Evolutionary conservation across 2,113 vertebrate species (phyloP).

Genomic region (Ochotona curzoniae): DNA sequence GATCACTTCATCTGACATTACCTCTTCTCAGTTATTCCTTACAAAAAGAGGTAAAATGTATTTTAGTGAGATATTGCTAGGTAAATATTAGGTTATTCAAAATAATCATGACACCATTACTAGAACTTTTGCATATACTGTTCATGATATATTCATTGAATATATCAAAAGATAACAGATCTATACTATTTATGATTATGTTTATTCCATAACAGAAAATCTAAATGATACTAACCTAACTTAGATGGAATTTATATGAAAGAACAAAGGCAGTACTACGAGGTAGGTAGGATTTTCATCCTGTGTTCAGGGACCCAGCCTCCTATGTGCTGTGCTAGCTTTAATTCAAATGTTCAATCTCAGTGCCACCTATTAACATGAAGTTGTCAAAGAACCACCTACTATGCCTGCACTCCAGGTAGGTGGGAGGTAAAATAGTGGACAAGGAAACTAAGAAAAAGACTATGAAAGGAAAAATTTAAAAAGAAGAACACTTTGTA

Average conservation of each 20-base stretch:
- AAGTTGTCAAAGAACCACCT: neutral
- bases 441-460: neutral
- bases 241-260: neutral
- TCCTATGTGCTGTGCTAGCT: neutral
- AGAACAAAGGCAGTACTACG: neutral
- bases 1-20: constrained; percentile 9
- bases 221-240: neutral
- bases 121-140: neutral
- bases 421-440: neutral
- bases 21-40: constrained; percentile 31
- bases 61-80: neutral
- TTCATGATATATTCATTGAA: neutral
- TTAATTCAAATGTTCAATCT: neutral
- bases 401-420: neutral
- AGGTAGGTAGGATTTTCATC: neutral
- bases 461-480: neutral
- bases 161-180: neutral
- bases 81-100: neutral
- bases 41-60: neutral
- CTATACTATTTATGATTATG: neutral
- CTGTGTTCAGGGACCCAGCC: neutral
- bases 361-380: neutral
- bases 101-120: neutral
- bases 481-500: neutral
- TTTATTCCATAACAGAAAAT: constrained; percentile 10